phyloP scores from a whole-genome alignment of 2,797 vertebrate species.

The Carcharodon carcharias region DNA sequence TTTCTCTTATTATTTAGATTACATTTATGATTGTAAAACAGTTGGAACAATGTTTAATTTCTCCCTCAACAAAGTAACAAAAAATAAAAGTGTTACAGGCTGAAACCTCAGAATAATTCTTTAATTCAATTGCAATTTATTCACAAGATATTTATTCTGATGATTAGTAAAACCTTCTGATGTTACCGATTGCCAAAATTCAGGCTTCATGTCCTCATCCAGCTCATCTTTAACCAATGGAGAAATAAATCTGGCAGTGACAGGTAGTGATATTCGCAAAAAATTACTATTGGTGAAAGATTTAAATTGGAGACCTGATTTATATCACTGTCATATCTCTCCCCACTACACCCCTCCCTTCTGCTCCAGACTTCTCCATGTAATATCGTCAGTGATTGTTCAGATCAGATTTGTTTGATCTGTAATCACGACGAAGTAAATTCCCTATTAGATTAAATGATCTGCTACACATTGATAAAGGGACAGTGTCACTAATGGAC shows the following conservation, averaged over 20 bases:
- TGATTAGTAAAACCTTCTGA: background rate
- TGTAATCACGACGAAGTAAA: background rate
- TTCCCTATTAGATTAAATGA: background rate
- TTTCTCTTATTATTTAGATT: background rate
- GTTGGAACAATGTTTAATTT: background rate
- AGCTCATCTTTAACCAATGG: background rate
- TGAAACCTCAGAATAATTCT: background rate
- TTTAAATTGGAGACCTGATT: background rate
- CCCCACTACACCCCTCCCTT: background rate
- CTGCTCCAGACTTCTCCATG: background rate
- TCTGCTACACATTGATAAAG: background rate
- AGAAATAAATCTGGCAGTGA: slow-evolving; percentile 10
- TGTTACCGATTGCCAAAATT: background rate
- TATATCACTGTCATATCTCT: background rate
- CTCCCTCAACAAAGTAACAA: background rate
- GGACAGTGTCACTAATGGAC: background rate
- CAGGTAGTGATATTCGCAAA: background rate
- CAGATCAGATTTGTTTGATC: background rate
- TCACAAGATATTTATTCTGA: background rate
- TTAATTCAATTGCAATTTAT: background rate
- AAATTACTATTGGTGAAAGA: background rate
- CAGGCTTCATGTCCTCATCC: background rate
- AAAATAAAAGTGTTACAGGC: background rate
- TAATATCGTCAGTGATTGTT: background rate
- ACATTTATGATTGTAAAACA: background rate